A percentile compares a stretch with the other conserved stretches of the same genome.
These are phyloP conservation scores for Strix occidentalis DNA, from an alignment of 2,797 vertebrate genomes.

Conservation along the genomic window DNA sequence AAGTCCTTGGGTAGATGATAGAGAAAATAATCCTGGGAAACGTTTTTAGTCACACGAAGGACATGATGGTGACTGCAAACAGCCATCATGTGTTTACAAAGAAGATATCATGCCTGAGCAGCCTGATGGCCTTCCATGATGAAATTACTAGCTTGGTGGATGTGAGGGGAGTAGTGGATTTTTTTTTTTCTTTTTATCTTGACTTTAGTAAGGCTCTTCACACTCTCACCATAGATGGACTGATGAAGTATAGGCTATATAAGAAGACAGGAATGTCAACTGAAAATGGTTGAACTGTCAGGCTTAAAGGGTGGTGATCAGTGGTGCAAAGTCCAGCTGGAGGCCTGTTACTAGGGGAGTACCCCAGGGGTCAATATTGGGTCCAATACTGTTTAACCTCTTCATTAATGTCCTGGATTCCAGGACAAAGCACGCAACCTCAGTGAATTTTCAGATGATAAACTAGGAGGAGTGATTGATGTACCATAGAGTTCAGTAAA, in stretches of 20 bases:
- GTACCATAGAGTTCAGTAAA: neutral
- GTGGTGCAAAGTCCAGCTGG: neutral
- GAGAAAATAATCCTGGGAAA: neutral
- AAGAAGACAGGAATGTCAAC: neutral
- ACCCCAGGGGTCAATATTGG: neutral
- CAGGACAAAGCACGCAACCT: accelerated
- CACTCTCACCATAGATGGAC: neutral
- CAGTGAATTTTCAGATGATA: neutral
- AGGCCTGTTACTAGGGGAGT: neutral
- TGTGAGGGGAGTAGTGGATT: neutral
- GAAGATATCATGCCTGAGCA: neutral
- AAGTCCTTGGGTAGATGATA: neutral
- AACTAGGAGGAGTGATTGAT: neutral
- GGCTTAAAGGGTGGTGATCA: neutral
- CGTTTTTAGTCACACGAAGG: neutral
- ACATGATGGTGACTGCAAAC: neutral
- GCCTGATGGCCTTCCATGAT: neutral
- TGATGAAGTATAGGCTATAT: neutral
- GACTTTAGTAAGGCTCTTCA: neutral
- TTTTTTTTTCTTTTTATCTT: neutral
- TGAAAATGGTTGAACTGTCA: neutral
- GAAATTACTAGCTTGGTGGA: neutral
- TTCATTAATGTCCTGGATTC: neutral
- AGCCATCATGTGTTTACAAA: neutral
- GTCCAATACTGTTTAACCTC: neutral